phyloP scores from a whole-genome alignment of 2,797 vertebrate genomes.

The Nannoperca australis region DNA sequence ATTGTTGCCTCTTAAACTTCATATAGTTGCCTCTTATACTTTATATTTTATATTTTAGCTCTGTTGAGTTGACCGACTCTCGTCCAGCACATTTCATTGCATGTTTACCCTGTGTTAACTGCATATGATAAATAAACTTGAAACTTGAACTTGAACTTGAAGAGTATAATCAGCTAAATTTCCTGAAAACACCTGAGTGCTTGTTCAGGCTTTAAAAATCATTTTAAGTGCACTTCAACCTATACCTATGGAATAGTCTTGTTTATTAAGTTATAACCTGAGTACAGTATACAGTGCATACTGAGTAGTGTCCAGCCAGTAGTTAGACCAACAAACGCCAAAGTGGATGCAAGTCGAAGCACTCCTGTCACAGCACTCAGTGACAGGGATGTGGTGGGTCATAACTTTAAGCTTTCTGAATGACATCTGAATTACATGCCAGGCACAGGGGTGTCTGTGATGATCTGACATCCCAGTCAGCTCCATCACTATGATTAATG shows the following conservation, averaged over 20 bases:
- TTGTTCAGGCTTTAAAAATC: neutral
- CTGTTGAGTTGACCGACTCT: no score
- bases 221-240: neutral
- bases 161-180: neutral
- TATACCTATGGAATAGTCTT: no score
- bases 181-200: neutral
- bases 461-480: slow-evolving; percentile 44
- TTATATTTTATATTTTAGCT: no score
- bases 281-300: neutral
- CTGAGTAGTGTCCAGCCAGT: neutral
- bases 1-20: no score
- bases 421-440: slow-evolving; percentile 54
- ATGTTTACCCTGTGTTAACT: no score
- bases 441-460: slow-evolving; percentile 29
- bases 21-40: no score
- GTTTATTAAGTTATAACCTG: slow-evolving; percentile 3
- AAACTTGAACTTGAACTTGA: no score
- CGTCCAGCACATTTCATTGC: no score
- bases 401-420: slow-evolving; percentile 29
- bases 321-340: slow-evolving; percentile 36
- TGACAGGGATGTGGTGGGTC: slow-evolving; percentile 14
- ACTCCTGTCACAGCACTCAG: slow-evolving; percentile 1
- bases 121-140: no score
- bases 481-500: slow-evolving; percentile 50
- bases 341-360: slow-evolving; percentile 8